Percentiles rank a stretch among this genome's conserved stretches.
These are phyloP conservation scores for Aporrectodea caliginosa DNA, from an alignment of 1,140 invertebrate genomes.

Conservation along the genomic window DNA sequence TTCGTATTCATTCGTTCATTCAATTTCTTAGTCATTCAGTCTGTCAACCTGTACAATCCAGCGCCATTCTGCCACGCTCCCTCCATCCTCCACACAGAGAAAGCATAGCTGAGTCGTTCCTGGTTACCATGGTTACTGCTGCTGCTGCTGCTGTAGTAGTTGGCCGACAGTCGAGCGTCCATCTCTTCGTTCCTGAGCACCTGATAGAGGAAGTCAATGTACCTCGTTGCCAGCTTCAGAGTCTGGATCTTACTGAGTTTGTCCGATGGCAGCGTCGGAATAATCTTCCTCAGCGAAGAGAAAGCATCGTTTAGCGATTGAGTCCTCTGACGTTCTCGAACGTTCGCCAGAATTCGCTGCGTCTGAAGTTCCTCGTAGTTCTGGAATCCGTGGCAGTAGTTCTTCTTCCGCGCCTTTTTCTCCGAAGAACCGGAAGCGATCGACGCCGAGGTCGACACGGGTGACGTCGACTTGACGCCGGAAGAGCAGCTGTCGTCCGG, in stretches of 20 bases:
- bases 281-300: conserved; percentile 82
- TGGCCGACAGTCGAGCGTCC: too few relatives aligned
- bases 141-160: too few relatives aligned
- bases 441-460: too few relatives aligned
- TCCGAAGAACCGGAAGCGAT: too few relatives aligned
- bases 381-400: too few relatives aligned
- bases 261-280: conserved; percentile 94
- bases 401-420: too few relatives aligned
- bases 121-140: conserved; percentile 70
- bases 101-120: conserved; percentile 8
- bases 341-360: conserved; percentile 91
- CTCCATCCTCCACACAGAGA: conserved; percentile 94
- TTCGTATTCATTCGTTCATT: too few relatives aligned
- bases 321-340: conserved; percentile 91
- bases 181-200: conserved; percentile 61
- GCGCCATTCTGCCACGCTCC: conserved; percentile 69
- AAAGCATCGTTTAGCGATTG: conserved; percentile 97
- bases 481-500: too few relatives aligned
- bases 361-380: conserved; percentile 54
- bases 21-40: too few relatives aligned
- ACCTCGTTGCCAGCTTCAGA: conserved; percentile 77
- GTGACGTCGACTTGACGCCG: too few relatives aligned
- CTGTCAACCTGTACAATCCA: too few relatives aligned
- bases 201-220: conserved; percentile 76
- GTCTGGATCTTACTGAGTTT: too few relatives aligned